Conservation (phyloP, 2,113 vertebrate genomes). For the Mola mola region DNA sequence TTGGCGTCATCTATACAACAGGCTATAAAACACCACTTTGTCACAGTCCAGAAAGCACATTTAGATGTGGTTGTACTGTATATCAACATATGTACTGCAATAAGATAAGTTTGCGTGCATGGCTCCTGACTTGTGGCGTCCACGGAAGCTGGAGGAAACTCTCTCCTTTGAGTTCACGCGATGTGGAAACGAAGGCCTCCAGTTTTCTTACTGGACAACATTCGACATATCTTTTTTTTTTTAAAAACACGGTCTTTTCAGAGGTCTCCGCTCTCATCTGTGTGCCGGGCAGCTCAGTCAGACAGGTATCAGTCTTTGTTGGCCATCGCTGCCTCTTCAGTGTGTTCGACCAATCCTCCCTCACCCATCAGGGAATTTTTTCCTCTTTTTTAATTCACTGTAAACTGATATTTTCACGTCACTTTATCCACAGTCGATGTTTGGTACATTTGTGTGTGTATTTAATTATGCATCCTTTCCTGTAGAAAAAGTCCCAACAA, state of each 20-base stretch:
- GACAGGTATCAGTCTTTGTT: constrained; percentile 81
- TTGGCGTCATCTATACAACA: constrained; percentile 99
- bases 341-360: constrained; percentile 90
- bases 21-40: constrained; percentile 99
- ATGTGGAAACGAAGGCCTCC: constrained; percentile 90
- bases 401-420: constrained; percentile 59
- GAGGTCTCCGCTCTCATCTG: constrained; percentile 81
- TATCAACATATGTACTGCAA: constrained; percentile 97
- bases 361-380: constrained; percentile 84
- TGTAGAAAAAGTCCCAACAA: constrained; percentile 89
- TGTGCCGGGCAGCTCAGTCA: constrained; percentile 73
- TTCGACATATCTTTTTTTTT: constrained; percentile 81
- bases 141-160: constrained; percentile 74
- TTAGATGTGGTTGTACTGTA: constrained; percentile 98
- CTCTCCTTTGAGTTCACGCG: constrained; percentile 86
- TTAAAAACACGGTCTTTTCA: constrained; percentile 83
- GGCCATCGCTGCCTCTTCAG: constrained; percentile 79
- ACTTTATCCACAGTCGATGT: constrained; percentile 85
- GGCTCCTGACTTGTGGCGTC: constrained; percentile 85
- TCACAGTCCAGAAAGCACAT: constrained; percentile 99
- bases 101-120: constrained; percentile 99
- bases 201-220: constrained; percentile 85
- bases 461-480: constrained; percentile 71
- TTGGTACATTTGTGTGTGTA: constrained; percentile 78
- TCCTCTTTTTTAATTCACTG: constrained; percentile 64